phyloP scores from a whole-genome alignment of 2,888 invertebrate genomes.

The Mythimna ferrago region DNA sequence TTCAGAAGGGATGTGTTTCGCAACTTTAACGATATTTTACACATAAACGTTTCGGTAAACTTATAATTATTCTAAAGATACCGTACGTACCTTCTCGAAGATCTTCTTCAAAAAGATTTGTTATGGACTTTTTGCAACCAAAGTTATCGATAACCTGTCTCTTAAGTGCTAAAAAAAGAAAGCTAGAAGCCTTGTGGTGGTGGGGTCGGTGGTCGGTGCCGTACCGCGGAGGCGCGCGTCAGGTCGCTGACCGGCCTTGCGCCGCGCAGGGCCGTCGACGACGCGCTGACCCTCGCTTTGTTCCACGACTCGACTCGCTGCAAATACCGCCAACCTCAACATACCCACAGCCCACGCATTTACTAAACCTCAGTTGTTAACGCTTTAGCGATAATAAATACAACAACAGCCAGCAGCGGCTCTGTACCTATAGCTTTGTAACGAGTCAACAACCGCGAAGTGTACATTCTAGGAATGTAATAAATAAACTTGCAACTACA shows the following conservation, averaged over 20 bases:
- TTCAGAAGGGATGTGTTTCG: slow-evolving; percentile 23
- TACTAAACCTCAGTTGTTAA: slow-evolving; percentile 61
- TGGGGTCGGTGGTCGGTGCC: slow-evolving; percentile 77
- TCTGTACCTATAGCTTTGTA: slow-evolving; percentile 22
- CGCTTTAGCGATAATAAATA: slow-evolving; percentile 57
- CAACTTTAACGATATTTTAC: slow-evolving; percentile 35
- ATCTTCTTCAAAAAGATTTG: background rate
- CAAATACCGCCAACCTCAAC: slow-evolving; percentile 68
- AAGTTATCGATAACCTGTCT: slow-evolving; percentile 48
- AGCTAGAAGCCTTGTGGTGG: slow-evolving; percentile 73
- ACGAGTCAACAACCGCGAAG: slow-evolving; percentile 30
- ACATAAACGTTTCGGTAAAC: slow-evolving; percentile 3
- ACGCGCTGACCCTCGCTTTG: slow-evolving; percentile 84
- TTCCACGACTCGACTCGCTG: slow-evolving; percentile 74
- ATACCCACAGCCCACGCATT: slow-evolving; percentile 70
- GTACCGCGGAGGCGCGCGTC: slow-evolving; percentile 75
- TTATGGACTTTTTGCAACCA: slow-evolving; percentile 21
- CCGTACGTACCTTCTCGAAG: background rate
- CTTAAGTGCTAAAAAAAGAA: slow-evolving; percentile 70
- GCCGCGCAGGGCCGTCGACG: slow-evolving; percentile 82
- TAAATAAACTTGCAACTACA: slow-evolving; percentile 54
- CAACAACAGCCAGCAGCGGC: slow-evolving; percentile 43
- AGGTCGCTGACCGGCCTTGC: slow-evolving; percentile 90
- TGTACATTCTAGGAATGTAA: slow-evolving; percentile 43
- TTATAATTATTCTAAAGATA: slow-evolving; percentile 9